A percentile compares a stretch with the other conserved stretches of the same genome.
Conservation (phyloP, 2,113 vertebrate species). For the Oceanodroma tethys region DNA sequence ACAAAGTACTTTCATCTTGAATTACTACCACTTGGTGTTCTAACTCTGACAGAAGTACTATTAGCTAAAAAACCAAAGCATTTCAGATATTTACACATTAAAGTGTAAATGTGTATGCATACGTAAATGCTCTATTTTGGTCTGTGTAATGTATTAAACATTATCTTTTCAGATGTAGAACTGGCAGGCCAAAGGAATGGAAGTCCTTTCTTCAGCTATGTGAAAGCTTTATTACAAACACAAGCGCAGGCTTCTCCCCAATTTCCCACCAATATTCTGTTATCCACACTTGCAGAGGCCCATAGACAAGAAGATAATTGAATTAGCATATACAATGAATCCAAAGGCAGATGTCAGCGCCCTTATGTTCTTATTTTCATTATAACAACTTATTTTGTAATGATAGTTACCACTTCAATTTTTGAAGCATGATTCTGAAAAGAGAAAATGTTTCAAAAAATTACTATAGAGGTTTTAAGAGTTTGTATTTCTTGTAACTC, state of each 20-base stretch:
- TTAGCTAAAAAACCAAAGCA: not conserved
- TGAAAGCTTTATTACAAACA: not conserved
- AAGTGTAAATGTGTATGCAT: not conserved
- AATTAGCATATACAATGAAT: not conserved
- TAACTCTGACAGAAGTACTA: not conserved
- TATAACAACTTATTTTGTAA: not conserved
- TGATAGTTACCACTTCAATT: not conserved
- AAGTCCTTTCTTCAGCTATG: not conserved
- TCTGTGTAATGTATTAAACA: not conserved
- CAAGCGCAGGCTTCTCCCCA: not conserved
- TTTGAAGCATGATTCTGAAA: not conserved
- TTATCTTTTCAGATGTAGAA: not conserved
- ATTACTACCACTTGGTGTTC: not conserved
- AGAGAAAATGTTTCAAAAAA: not conserved
- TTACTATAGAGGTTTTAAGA: not conserved
- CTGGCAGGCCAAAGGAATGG: not conserved
- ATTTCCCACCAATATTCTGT: not conserved
- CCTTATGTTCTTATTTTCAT: not conserved
- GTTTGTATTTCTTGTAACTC: fast-evolving
- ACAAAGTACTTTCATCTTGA: not conserved
- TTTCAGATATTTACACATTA: not conserved
- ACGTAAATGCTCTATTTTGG: not conserved
- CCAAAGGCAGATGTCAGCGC: not conserved
- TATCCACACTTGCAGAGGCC: not conserved
- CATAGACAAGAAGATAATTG: not conserved